Conservation (phyloP, 2,113 vertebrate species). For the Arothron firmamentum region DNA sequence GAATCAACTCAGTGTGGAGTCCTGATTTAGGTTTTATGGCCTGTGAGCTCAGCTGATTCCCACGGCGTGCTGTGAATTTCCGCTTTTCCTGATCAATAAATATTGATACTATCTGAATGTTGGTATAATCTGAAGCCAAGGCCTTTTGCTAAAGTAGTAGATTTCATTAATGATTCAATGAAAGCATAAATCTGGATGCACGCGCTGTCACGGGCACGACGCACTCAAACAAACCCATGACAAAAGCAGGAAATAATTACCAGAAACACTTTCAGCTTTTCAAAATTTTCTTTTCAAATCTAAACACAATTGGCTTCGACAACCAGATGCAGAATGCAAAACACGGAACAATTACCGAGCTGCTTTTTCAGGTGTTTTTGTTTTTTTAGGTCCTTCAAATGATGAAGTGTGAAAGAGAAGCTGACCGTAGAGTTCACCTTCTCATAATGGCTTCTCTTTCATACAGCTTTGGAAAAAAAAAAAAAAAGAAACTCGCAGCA, state of each 20-base stretch:
- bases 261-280: constrained; percentile 1
- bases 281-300: constrained; percentile 9
- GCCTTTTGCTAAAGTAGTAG: not conserved
- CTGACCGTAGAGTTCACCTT: not conserved
- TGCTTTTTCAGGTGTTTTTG: not conserved
- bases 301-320: not conserved
- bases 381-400: constrained; percentile 19
- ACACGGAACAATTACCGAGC: not conserved
- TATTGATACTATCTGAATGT: not conserved
- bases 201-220: not conserved
- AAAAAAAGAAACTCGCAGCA: constrained; percentile 8
- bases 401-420: constrained; percentile 13
- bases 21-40: too few relatives aligned
- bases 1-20: too few relatives aligned
- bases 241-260: not conserved
- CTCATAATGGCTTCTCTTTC: constrained; percentile 29
- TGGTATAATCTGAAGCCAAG: not conserved
- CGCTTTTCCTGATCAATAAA: too few relatives aligned
- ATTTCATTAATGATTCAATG: not conserved
- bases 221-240: not conserved
- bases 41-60: too few relatives aligned
- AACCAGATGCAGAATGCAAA: constrained; percentile 6
- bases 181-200: too few relatives aligned
- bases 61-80: too few relatives aligned
- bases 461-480: not conserved